phyloP scores from a whole-genome alignment of 2,888 invertebrate genomes.

The Agriopis leucophaearia region DNA sequence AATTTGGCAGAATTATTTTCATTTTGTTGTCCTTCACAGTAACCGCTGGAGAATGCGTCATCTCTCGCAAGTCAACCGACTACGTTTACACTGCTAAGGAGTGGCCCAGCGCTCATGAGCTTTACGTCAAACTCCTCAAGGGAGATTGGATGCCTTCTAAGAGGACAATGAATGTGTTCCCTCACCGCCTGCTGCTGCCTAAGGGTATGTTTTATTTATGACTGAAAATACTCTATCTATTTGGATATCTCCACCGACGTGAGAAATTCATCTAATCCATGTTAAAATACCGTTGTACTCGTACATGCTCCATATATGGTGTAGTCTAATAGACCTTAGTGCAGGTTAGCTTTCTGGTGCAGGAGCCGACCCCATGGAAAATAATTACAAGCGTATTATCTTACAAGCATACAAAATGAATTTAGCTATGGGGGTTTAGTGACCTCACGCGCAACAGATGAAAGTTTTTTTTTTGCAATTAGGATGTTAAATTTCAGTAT shows the following conservation, averaged over 20 bases:
- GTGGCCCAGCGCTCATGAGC: slow-evolving; percentile 32
- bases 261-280: background rate
- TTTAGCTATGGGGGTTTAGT: no score
- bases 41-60: slow-evolving; percentile 37
- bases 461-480: no score
- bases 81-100: slow-evolving; percentile 36
- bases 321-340: no score
- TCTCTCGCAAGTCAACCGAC: slow-evolving; percentile 35
- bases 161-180: slow-evolving; percentile 64
- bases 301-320: background rate
- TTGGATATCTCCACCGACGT: background rate
- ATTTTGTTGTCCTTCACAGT: slow-evolving; percentile 23
- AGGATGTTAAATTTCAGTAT: no score
- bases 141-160: slow-evolving; percentile 51
- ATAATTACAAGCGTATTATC: no score
- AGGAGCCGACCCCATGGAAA: no score
- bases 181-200: slow-evolving; percentile 88
- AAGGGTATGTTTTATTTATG: slow-evolving; percentile 63
- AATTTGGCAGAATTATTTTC: background rate
- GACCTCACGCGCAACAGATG: no score
- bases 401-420: no score
- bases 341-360: no score
- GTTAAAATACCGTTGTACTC: background rate
- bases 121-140: slow-evolving; percentile 30
- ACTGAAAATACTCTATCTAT: background rate